These are phyloP conservation scores for Pangasianodon gigas DNA, from an alignment of 2,113 vertebrate genomes.

Conservation along the genomic window DNA sequence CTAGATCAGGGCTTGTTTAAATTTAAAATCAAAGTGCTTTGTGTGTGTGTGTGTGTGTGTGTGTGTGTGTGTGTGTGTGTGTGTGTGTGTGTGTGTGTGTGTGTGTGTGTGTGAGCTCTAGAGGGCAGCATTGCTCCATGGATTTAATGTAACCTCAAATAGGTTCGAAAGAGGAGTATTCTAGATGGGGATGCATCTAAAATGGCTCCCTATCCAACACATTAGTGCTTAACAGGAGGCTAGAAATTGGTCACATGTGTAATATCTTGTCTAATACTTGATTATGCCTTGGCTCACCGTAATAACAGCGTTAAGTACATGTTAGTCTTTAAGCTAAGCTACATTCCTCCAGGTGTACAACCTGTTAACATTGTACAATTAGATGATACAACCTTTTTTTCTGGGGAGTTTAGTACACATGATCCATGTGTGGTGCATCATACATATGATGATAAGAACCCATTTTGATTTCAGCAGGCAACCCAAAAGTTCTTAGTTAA, in stretches of 20 bases:
- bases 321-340: background rate
- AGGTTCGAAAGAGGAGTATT: background rate
- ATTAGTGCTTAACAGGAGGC: background rate
- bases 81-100: background rate
- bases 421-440: background rate
- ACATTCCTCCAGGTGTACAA: background rate
- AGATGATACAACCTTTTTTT: background rate
- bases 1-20: background rate
- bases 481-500: background rate
- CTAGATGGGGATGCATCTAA: background rate
- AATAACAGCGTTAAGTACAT: background rate
- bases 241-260: background rate
- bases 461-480: background rate
- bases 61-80: background rate
- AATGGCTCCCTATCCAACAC: constrained; percentile 21
- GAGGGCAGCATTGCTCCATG: constrained; percentile 51
- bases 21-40: background rate
- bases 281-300: background rate
- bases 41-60: background rate
- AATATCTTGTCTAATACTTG: background rate
- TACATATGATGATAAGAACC: background rate
- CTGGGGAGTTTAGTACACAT: background rate
- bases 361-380: background rate
- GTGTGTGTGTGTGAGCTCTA: constrained; percentile 15
- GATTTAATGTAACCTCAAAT: background rate